These are phyloP conservation scores for Dastarcus helophoroides DNA, from an alignment of 2,888 invertebrate species.

Conservation along the genomic window DNA sequence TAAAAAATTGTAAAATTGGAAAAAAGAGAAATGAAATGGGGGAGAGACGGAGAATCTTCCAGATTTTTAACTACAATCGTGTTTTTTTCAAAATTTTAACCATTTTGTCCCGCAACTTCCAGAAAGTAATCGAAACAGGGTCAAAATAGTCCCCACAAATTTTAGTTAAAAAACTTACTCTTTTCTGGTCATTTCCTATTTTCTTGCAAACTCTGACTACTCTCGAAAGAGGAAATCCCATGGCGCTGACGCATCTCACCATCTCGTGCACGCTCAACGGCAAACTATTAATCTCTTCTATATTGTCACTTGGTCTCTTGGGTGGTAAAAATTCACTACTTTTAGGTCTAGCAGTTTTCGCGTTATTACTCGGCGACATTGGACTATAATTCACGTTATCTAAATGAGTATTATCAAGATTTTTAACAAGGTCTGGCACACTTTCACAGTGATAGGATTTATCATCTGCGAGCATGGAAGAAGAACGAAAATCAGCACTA, in stretches of 20 bases:
- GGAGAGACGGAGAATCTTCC: too few species aligned
- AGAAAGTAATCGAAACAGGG: too few species aligned
- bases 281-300: constrained; percentile 27
- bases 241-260: constrained; percentile 63
- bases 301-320: constrained; percentile 17
- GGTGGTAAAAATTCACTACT: constrained; percentile 20
- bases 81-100: too few species aligned
- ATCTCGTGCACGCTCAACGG: constrained; percentile 49
- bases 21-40: too few species aligned
- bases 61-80: too few species aligned
- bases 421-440: constrained; percentile 65
- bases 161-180: constrained; percentile 44
- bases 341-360: constrained; percentile 17
- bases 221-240: constrained; percentile 79
- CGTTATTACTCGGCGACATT: constrained; percentile 3
- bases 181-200: constrained; percentile 74
- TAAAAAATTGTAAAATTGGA: too few species aligned
- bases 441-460: constrained; percentile 20
- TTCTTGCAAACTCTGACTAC: constrained; percentile 70
- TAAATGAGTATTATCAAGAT: constrained; percentile 38
- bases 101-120: too few species aligned
- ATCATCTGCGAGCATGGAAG: constrained; percentile 8
- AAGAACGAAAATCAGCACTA: constrained; percentile 8
- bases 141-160: too few species aligned
- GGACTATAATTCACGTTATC: constrained; percentile 17